Base-by-base conservation (phyloP, 2,797 vertebrate genomes). In the Manis pentadactyla region DNA sequence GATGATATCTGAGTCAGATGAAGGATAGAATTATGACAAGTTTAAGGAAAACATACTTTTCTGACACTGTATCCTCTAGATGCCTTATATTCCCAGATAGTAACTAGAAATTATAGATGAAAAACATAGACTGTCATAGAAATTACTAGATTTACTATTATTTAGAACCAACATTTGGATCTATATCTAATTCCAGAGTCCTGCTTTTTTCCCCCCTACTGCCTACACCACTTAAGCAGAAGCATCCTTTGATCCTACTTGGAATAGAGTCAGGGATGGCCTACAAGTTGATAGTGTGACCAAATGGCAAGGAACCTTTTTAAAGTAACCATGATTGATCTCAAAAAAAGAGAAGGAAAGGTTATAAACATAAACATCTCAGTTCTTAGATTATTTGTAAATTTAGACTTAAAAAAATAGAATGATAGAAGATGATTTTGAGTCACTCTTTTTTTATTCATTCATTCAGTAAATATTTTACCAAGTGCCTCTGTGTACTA, bases 1-100 rank as follows among this genome's bases (percentile, higher is more conserved):
- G 29, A 53, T 12, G 15, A n/a, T 68, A 55, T 82, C 37, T 89
- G 78, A 78, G 64, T 71, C 51, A 95, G 78, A 84, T 89, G 46
- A 93, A 55, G 34, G 53, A 37, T 17, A 90, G 57, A 78, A 51
- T 57, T 77, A 2, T 34, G n/a, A 14, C 31, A 73, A 69, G 49
- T 84, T 95, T 93, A 88, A 88, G 86, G 66, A 90, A 78, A 64
- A 57, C 64, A 4, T 64, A 79, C 64, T 71, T 81, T 93, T 77
- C 49, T 71, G 39, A 73, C 18, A 37, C 31, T 82, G 2, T 81
- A 53, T 86, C 59, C 51, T 39, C 17, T 75, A 74, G 18, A 53
- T 74, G 39, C 55, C 79, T 93, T 93, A 66, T 64, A 31, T 73
- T 64, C 31, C 71, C 78, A 73, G 46, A 15, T 93, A 64, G 90